These are phyloP conservation scores for Cremastobaeus sp. DNA, from an alignment of 2,888 invertebrate species.

Conservation along the genomic window DNA sequence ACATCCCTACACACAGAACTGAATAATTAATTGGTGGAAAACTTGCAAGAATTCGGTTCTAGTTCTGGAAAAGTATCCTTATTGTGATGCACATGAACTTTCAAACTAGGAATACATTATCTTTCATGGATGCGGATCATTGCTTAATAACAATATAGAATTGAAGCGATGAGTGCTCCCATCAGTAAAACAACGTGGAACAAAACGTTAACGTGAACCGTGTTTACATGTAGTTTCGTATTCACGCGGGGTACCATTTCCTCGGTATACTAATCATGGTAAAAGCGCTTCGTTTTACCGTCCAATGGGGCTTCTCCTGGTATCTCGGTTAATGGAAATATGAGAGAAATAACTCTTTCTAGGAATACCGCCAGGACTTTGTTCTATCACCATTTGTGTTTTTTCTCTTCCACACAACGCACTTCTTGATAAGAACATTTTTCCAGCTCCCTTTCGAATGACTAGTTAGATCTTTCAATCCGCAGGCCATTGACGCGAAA, in stretches of 20 bases:
- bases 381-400: conserved; percentile 11
- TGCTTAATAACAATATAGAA: conserved; percentile 42
- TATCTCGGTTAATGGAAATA: conserved; percentile 73
- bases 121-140: conserved; percentile 8
- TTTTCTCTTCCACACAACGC: too few relatives aligned
- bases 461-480: too few relatives aligned
- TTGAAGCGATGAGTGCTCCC: conserved; percentile 19
- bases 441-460: too few relatives aligned
- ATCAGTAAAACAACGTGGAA: conserved; percentile 14
- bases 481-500: too few relatives aligned
- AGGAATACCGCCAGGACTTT: conserved; percentile 62
- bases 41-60: too few relatives aligned
- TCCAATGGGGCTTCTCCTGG: conserved; percentile 37
- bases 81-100: too few relatives aligned
- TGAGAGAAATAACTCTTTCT: conserved; percentile 69
- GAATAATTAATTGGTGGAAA: too few relatives aligned
- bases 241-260: conserved; percentile 64
- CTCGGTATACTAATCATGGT: conserved; percentile 74
- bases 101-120: too few relatives aligned
- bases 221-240: conserved; percentile 60
- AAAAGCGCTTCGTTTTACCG: conserved; percentile 67
- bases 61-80: too few relatives aligned
- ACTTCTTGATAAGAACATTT: too few relatives aligned
- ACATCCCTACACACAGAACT: too few relatives aligned
- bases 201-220: conserved; percentile 55